Percentiles rank a stretch among this genome's conserved stretches.
Evolutionary conservation across 2,888 invertebrate genomes (phyloP).

Genomic region (Pseudococcus jackbeardsleyi): DNA sequence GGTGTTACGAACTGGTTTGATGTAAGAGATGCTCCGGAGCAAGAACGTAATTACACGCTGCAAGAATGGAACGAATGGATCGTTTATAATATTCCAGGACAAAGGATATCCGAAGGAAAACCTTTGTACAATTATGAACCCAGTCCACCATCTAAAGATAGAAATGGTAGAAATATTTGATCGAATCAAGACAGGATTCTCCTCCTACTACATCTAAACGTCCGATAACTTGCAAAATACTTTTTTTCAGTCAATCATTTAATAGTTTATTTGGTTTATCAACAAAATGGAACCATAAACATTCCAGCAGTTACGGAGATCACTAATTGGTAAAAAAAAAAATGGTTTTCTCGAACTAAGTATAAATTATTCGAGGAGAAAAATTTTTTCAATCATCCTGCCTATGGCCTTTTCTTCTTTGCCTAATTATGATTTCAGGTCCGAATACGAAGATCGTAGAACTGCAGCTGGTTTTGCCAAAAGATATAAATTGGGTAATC

Average conservation of each 20-base stretch:
- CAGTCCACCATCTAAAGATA: neutral
- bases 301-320: neutral
- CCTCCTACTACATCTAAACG: neutral
- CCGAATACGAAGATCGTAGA: slow-evolving; percentile 71
- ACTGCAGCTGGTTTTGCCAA: slow-evolving; percentile 82
- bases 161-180: neutral
- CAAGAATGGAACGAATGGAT: slow-evolving; percentile 30
- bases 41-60: slow-evolving; percentile 17
- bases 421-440: neutral
- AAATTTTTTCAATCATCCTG: no score
- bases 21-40: slow-evolving; percentile 1
- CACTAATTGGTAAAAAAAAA: neutral
- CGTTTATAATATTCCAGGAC: neutral
- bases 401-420: neutral
- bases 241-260: neutral
- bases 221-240: neutral
- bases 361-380: no score
- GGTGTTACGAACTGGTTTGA: slow-evolving; percentile 12
- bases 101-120: neutral
- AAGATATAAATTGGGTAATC: slow-evolving; percentile 84
- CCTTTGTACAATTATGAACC: slow-evolving; percentile 2
- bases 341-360: no score
- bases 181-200: no score
- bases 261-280: neutral
- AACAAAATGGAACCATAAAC: neutral